Base-by-base conservation (phyloP, 2,113 vertebrate species). In the Oryzias javanicus region DNA sequence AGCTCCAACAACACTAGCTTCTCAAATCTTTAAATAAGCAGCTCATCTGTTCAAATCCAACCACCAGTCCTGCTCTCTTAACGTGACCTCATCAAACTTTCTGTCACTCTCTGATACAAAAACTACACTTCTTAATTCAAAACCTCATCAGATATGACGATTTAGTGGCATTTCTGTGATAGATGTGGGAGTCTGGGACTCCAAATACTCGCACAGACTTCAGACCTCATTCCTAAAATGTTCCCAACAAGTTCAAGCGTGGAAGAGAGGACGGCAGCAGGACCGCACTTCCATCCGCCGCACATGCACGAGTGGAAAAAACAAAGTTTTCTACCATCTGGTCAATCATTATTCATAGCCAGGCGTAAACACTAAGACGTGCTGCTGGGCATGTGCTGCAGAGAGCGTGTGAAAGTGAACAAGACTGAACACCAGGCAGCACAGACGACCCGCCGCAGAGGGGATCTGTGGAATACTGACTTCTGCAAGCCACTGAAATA, bases 271-370 rank as follows among this genome's bases (percentile, higher is more conserved):
- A 72, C 62, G 10, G 78, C 49, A 70, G 50, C 74, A 53, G 54
- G 72, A 27, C 18, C 46, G 45, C 50, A 48, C 70, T 57, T 47
- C 51, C 50, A 53, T 70, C 72, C 18, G 16, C 19, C 1, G 41
- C 72, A 72, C 85, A 79, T 58, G 85, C 82, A 73, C 22, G 78
- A 68, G 82, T 54, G 73, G 79, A 76, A 80, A 76, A 61, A 35
- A 35, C 35, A 35, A 35, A 10, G 35, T 35, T 77, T 80, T 60
- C 67, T 61, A 78, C 80, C 76, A 85, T 83, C 85, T 87, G 82
- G 60, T 74, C 80, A 44, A 74, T 83, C 76, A 70, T 82, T 80
- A 78, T 80, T 85, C 76, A 71, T 64, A 46, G 82, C 64, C 1
- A 80, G 66, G 80, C 49, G 42, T 68, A 76, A 81, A 81, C 76